Evolutionary conservation across 2,888 invertebrate species (phyloP).

Genomic region (Standfussiana lucernea): DNA sequence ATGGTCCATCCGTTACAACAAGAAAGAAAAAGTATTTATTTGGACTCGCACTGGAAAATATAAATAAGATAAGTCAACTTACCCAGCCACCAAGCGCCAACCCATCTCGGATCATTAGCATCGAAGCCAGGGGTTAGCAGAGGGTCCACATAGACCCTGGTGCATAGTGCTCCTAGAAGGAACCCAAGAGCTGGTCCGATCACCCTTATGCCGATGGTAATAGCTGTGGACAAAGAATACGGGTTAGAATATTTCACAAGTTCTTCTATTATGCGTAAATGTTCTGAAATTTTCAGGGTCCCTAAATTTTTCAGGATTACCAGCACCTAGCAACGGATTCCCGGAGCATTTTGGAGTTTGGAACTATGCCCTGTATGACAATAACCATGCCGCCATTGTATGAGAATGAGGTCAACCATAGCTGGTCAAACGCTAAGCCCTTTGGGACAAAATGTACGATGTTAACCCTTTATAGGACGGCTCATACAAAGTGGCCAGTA

Average conservation of each 20-base stretch:
- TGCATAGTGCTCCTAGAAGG: constrained; percentile 96
- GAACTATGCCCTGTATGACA: background rate
- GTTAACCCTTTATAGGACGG: too few species aligned
- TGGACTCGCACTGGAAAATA: background rate
- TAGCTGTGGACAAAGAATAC: constrained; percentile 91
- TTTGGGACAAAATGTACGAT: background rate
- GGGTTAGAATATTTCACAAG: constrained; percentile 2
- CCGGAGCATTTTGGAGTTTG: background rate
- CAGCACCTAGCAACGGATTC: background rate
- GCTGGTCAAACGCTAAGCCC: background rate
- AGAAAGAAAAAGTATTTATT: background rate
- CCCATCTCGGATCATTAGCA: constrained; percentile 96
- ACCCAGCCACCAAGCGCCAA: constrained; percentile 99
- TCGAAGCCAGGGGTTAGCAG: constrained; percentile 93
- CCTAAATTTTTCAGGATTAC: background rate
- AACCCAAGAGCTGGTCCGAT: constrained; percentile 97
- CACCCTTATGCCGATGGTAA: constrained; percentile 97
- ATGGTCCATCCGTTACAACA: background rate
- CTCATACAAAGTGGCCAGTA: too few species aligned
- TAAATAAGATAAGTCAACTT: constrained; percentile 78
- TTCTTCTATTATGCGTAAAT: background rate
- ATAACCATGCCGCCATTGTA: background rate
- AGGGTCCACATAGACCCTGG: constrained; percentile 96
- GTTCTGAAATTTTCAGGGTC: background rate
- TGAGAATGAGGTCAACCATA: background rate